These are phyloP conservation scores for Phalanger gymnotis DNA, from an alignment of 2,797 vertebrate species.

Conservation along the genomic window DNA sequence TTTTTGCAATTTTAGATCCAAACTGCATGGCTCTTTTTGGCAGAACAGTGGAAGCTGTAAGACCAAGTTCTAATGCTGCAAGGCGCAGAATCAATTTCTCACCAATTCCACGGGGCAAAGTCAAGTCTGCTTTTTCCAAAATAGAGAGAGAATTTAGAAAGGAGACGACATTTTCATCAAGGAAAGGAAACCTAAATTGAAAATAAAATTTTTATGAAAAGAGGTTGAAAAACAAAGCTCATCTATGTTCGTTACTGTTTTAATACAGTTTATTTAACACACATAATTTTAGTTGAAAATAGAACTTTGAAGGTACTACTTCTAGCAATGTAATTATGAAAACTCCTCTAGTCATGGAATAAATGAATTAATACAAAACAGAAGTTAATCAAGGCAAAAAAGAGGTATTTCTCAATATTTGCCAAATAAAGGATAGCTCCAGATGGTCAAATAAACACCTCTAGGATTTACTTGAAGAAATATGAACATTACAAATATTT, in stretches of 20 bases:
- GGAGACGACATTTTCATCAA: slow-evolving; percentile 96
- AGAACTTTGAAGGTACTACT: slow-evolving; percentile 11
- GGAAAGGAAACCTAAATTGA: slow-evolving; percentile 92
- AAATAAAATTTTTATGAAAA: background rate
- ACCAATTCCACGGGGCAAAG: slow-evolving; percentile 92
- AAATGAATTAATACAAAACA: slow-evolving; percentile 10
- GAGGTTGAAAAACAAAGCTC: slow-evolving; percentile 14
- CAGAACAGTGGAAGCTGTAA: slow-evolving; percentile 86
- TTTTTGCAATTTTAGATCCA: slow-evolving; percentile 95
- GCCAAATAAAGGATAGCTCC: background rate
- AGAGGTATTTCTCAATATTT: background rate
- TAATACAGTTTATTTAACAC: background rate
- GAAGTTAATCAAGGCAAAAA: slow-evolving; percentile 37
- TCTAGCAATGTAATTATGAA: slow-evolving; percentile 40
- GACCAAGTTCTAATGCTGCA: slow-evolving; percentile 88
- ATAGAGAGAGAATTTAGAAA: slow-evolving; percentile 92
- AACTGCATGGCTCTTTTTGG: slow-evolving; percentile 98
- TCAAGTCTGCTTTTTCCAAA: slow-evolving; percentile 91
- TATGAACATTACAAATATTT: background rate
- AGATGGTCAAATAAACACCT: slow-evolving; percentile 39
- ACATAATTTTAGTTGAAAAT: slow-evolving; percentile 12
- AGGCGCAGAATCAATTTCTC: slow-evolving; percentile 95
- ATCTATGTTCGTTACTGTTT: slow-evolving; percentile 3
- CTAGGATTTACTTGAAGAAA: background rate
- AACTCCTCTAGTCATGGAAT: slow-evolving; percentile 23